phyloP scores from a whole-genome alignment of 2,113 vertebrate genomes.

The Ammodytes marinus region DNA sequence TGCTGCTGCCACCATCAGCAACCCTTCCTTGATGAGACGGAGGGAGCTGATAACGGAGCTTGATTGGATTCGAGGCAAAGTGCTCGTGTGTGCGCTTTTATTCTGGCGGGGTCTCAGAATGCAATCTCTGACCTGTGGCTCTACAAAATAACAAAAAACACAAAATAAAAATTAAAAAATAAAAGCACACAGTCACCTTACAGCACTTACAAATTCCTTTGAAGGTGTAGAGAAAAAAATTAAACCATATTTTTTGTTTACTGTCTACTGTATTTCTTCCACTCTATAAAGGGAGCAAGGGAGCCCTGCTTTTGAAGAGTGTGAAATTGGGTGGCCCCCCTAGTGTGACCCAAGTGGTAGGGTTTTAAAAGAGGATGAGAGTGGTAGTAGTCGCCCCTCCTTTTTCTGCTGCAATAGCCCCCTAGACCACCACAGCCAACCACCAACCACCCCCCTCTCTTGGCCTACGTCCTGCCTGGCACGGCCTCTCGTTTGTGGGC shows the following conservation, averaged over 20 bases:
- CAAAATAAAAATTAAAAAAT: no score
- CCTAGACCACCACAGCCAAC: neutral
- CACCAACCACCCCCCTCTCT: neutral
- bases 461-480: conserved; percentile 69
- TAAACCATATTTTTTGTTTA: neutral
- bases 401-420: neutral
- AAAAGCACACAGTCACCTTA: conserved; percentile 28
- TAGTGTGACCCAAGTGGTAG: conserved; percentile 65
- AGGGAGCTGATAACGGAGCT: conserved; percentile 73
- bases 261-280: conserved; percentile 32
- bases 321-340: conserved; percentile 72
- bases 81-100: conserved; percentile 60
- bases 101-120: conserved; percentile 48
- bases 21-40: conserved; percentile 71
- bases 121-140: conserved; percentile 67
- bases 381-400: conserved; percentile 49
- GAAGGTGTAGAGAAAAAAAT: conserved; percentile 17
- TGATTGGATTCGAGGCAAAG: conserved; percentile 77
- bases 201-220: conserved; percentile 36
- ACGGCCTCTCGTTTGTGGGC: conserved; percentile 55
- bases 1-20: conserved; percentile 49
- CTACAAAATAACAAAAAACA: neutral
- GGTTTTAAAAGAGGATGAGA: conserved; percentile 66
- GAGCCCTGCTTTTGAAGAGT: conserved; percentile 30
- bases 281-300: conserved; percentile 34